Conservation (phyloP, 2,797 vertebrate genomes). For the Sitta carolinensis region DNA sequence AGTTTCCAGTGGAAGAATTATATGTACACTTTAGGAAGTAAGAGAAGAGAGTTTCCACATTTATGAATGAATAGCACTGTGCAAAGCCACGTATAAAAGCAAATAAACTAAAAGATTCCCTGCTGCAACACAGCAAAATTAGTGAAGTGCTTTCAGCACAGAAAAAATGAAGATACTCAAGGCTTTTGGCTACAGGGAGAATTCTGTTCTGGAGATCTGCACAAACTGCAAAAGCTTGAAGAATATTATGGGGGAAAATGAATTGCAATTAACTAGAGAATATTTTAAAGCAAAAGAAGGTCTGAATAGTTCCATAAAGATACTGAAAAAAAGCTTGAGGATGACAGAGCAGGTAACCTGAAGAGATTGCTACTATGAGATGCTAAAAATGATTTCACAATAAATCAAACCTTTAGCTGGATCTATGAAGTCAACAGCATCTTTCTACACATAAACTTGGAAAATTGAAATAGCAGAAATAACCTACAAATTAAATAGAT, state of each 20-base stretch:
- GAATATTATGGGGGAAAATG: background rate
- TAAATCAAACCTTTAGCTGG: background rate
- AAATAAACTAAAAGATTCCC: conserved; percentile 42
- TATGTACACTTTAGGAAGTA: background rate
- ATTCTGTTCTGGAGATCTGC: conserved; percentile 22
- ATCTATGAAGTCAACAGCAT: background rate
- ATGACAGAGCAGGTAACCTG: background rate
- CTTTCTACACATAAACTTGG: background rate
- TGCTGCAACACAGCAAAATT: background rate
- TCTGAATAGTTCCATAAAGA: conserved; percentile 3
- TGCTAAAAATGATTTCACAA: background rate
- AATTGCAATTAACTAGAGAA: background rate
- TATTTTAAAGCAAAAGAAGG: conserved; percentile 9
- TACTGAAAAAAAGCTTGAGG: background rate
- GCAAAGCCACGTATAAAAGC: background rate
- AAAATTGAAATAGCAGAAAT: conserved; percentile 1
- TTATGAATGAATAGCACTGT: conserved; percentile 1
- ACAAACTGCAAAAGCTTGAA: background rate
- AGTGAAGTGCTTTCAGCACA: background rate
- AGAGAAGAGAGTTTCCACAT: background rate
- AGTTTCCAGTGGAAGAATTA: background rate
- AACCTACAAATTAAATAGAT: background rate
- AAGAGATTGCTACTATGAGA: background rate
- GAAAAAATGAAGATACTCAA: background rate
- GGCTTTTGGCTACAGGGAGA: conserved; percentile 25